phyloP scores from a whole-genome alignment of 1,140 invertebrate species.

The Mylabris phalerata region DNA sequence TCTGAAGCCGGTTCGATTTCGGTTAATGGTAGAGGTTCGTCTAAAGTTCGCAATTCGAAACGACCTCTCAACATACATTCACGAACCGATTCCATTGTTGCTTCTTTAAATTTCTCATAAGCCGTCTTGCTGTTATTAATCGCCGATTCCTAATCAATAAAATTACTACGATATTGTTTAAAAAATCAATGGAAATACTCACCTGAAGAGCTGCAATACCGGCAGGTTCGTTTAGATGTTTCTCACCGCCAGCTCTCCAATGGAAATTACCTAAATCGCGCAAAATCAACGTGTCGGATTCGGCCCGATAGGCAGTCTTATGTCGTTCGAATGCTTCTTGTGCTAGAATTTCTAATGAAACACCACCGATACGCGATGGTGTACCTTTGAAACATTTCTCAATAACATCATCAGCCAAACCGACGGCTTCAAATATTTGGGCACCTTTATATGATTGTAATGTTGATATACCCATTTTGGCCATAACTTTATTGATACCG shows the following conservation, averaged over 20 bases:
- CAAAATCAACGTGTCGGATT: slow-evolving; percentile 72
- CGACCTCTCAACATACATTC: slow-evolving; percentile 90
- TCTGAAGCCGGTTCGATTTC: slow-evolving; percentile 90
- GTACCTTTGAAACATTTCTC: slow-evolving; percentile 91
- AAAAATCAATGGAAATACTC: too few species aligned
- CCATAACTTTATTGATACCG: slow-evolving; percentile 67
- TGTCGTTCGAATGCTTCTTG: slow-evolving; percentile 83
- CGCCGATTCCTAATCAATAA: slow-evolving; percentile 59
- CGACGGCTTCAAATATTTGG: slow-evolving; percentile 99
- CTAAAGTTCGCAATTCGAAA: slow-evolving; percentile 71
- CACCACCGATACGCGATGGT: slow-evolving; percentile 90
- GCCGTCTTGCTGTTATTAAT: slow-evolving; percentile 70
- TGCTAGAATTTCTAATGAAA: slow-evolving; percentile 82
- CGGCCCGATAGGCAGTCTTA: slow-evolving; percentile 66
- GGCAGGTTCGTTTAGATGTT: slow-evolving; percentile 94
- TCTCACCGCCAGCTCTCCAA: slow-evolving; percentile 95
- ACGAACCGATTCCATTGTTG: slow-evolving; percentile 77
- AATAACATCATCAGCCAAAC: slow-evolving; percentile 85
- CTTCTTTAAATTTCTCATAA: slow-evolving; percentile 84
- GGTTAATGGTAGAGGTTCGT: slow-evolving; percentile 69
- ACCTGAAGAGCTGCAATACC: slow-evolving; percentile 78
- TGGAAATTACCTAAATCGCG: slow-evolving; percentile 93
- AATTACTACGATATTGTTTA: too few species aligned
- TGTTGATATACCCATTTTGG: slow-evolving; percentile 99
- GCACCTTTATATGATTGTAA: slow-evolving; percentile 99